Evolutionary conservation across 1,140 invertebrate genomes (phyloP), one percentile per base, ranked within the genome.

Genomic region (Neodiprion virginianus): DNA sequence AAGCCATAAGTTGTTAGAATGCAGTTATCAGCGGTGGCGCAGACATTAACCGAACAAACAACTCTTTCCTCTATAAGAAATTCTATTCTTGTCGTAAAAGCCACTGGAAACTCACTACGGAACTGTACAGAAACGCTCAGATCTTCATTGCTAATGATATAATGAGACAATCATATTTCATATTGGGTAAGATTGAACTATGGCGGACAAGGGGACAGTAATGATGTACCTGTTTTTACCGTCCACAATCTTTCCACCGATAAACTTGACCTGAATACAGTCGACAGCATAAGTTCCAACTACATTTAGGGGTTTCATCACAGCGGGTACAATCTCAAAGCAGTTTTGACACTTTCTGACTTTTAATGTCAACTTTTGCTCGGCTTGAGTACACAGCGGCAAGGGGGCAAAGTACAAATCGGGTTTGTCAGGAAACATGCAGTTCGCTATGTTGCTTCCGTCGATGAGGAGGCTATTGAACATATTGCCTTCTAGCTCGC

Each of bases 381-480:
- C 77, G 7, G 71, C n/a, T 10, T 47, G 3, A 0, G 17, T 70
- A 17, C 48, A 50, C 1, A 82, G 50, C 5, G 79, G 74, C 49
- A 79, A 67, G 14, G 82, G 78, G 2, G n/a, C 23, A 11, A 83
- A 76, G 69, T 79, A 81, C 40, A 83, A 76, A 48, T 82, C 75
- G 1, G 69, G 28, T 28, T 71, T 48, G 21, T 80, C 74, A 8
- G 76, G 17, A 9, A 77, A 70, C 10, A 83, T 81, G 1, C 69
- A 69, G 14, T 66, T 48, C 11, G 21, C 50, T 10, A 75, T 53
- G 67, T 77, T 73, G 48, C 68, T 40, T 40, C 80, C 82, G 10
- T 75, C 7, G 2, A 83, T 69, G 65, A n/a, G 67, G 48, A 83
- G 67, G 65, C 69, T 77, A 49, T 81, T 83, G 65, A 80, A 81